phyloP scores from a whole-genome alignment of 2,113 vertebrate genomes.

The Rhombomys opimus region DNA sequence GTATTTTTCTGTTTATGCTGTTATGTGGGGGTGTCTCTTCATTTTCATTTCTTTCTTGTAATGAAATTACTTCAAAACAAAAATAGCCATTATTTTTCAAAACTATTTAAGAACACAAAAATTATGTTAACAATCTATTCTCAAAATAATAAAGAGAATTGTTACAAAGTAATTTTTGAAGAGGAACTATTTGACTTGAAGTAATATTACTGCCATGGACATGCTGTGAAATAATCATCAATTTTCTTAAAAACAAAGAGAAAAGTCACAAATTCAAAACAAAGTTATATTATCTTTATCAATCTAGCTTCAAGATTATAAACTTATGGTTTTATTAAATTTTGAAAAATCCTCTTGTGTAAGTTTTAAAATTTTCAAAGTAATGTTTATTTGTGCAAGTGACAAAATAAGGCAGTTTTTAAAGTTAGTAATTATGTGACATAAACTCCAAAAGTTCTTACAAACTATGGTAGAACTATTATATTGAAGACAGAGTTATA shows the following conservation, averaged over 20 bases:
- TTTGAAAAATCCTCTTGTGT: background rate
- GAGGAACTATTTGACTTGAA: background rate
- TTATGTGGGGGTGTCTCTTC: background rate
- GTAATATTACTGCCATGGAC: background rate
- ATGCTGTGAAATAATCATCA: background rate
- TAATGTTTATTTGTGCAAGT: background rate
- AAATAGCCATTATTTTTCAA: background rate
- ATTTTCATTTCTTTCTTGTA: background rate
- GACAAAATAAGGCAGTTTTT: background rate
- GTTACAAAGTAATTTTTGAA: slow-evolving; percentile 15
- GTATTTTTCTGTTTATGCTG: background rate
- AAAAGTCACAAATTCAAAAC: background rate
- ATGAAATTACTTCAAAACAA: background rate
- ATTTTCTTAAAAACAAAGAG: background rate
- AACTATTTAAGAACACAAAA: background rate
- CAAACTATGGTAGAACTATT: background rate
- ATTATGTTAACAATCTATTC: background rate
- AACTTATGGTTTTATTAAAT: background rate
- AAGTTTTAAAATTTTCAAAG: background rate
- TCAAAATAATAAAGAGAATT: background rate
- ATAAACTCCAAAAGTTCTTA: rapidly evolving
- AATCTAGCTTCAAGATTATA: background rate
- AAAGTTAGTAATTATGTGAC: background rate
- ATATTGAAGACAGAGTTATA: background rate
- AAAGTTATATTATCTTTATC: background rate